Evolutionary conservation across 2,797 vertebrate species (phyloP).

Genomic region (Lateolabrax maculatus): DNA sequence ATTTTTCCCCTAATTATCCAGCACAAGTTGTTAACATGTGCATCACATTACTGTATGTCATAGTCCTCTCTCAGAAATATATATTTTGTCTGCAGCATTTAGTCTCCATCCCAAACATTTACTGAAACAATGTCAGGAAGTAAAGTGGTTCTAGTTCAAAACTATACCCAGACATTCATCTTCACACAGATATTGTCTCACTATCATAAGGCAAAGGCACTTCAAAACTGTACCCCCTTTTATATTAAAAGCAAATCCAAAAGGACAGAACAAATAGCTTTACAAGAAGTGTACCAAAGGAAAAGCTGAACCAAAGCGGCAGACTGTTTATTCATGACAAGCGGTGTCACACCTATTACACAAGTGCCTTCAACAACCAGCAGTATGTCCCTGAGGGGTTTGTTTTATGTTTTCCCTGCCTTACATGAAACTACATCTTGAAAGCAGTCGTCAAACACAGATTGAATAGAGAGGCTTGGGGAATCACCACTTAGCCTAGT

Average conservation of each 20-base stretch:
- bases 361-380: conserved; percentile 47
- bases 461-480: conserved; percentile 59
- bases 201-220: conserved; percentile 8
- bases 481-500: conserved; percentile 58
- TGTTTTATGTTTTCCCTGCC: conserved; percentile 58
- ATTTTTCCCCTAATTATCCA: conserved; percentile 6
- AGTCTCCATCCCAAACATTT: not conserved
- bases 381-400: conserved; percentile 46
- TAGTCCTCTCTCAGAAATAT: conserved; percentile 1
- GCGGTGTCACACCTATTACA: conserved; percentile 52
- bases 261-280: conserved; percentile 40
- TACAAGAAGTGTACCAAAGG: conserved; percentile 31
- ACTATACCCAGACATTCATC: not conserved
- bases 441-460: conserved; percentile 61
- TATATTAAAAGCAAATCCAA: conserved; percentile 30
- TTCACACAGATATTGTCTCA: conserved; percentile 1
- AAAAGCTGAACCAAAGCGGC: conserved; percentile 32
- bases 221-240: conserved; percentile 24
- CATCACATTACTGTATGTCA: not conserved
- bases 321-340: conserved; percentile 44
- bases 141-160: not conserved
- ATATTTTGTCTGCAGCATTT: not conserved
- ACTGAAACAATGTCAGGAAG: not conserved
- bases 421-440: conserved; percentile 55
- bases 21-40: conserved; percentile 6